Evolutionary conservation across 2,888 invertebrate genomes (phyloP).

Genomic region (Norana najaformis): DNA sequence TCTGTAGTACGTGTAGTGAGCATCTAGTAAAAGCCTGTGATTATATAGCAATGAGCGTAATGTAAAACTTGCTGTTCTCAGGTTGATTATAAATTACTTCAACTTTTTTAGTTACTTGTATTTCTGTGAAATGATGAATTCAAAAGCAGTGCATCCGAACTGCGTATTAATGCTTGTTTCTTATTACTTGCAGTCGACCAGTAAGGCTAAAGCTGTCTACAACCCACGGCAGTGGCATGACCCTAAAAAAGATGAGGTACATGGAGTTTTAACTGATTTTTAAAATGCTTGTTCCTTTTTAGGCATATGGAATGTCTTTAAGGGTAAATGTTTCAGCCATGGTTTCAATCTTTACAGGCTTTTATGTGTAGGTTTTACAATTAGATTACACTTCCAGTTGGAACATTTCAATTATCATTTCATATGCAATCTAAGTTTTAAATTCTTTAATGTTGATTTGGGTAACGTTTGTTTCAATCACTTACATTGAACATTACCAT

Average conservation of each 20-base stretch:
- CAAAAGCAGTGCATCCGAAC: neutral
- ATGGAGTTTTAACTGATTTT: neutral
- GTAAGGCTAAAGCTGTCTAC: neutral
- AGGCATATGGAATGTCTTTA: neutral
- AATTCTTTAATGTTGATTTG: no score
- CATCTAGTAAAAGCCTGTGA: neutral
- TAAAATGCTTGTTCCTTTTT: neutral
- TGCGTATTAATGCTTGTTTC: neutral
- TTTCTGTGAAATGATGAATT: neutral
- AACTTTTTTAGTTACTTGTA: no score
- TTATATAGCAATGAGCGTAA: neutral
- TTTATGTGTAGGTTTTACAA: no score
- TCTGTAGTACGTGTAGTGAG: neutral
- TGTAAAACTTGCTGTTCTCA: neutral
- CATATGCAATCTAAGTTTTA: no score
- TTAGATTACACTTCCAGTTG: no score
- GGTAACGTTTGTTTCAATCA: no score
- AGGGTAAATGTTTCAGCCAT: neutral
- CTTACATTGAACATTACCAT: no score
- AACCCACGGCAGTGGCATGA: constrained; percentile 16
- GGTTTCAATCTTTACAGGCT: neutral
- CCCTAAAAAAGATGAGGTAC: neutral
- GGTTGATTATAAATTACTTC: neutral
- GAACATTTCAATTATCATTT: no score
- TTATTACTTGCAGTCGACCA: neutral